phyloP scores from a whole-genome alignment of 37 sponge, comb jelly and placozoan species.

The Theonella swinhoei region DNA sequence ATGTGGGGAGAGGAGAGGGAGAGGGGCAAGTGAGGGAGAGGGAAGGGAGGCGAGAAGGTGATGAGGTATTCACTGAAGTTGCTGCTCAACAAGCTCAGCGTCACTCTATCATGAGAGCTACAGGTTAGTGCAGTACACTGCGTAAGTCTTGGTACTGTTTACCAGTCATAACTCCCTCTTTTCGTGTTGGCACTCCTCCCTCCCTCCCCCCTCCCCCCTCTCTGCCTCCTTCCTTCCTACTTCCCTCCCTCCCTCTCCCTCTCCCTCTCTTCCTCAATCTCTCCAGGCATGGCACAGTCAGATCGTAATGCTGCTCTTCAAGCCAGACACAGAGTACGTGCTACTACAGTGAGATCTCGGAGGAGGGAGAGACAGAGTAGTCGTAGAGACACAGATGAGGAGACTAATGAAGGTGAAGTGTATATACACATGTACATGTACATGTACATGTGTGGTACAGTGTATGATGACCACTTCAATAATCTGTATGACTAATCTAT shows the following conservation, averaged over 20 bases:
- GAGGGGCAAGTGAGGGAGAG: background rate
- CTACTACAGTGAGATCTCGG: background rate
- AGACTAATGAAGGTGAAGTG: constrained; percentile 27
- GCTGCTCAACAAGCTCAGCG: background rate
- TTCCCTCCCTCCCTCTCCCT: background rate
- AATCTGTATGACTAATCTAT: too few relatives aligned
- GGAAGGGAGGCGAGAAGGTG: background rate
- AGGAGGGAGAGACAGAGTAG: background rate
- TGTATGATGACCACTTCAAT: too few relatives aligned
- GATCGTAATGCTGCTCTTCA: constrained; percentile 32
- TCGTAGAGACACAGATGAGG: constrained; percentile 46
- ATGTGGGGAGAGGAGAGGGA: background rate
- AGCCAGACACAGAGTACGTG: constrained; percentile 12
- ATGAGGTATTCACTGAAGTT: background rate
- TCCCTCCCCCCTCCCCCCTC: background rate
- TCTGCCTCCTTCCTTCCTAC: background rate
- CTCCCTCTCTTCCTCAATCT: background rate
- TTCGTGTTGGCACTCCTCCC: background rate
- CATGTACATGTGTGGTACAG: too few relatives aligned
- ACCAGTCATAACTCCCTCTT: background rate
- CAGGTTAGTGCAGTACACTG: background rate
- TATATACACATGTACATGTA: too few relatives aligned
- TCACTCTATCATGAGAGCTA: constrained; percentile 22
- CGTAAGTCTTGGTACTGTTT: background rate
- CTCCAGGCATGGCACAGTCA: background rate